Base-by-base conservation (phyloP, 2,888 invertebrate genomes). In the Dendrolimus houi region DNA sequence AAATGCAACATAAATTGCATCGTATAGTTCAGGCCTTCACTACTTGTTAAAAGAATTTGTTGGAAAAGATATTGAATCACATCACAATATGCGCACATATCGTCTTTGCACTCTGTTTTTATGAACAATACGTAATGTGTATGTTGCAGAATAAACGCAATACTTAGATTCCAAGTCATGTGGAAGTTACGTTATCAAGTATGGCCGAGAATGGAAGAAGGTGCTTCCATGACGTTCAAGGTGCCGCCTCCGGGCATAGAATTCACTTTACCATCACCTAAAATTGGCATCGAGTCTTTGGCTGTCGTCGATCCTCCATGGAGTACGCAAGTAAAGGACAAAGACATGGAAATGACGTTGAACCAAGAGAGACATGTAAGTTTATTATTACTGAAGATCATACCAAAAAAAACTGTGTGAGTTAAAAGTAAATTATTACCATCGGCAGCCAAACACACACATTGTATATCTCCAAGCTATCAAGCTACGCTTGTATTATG, bases 171-270 rank as follows among this genome's bases (percentile, higher is more conserved):
- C 85, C 96, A 98, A 92, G 96, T 97, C 1, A 92, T 99, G 65
- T 99, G 99, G 99, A 97, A 98, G 75, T 94, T 97, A 66, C 93
- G 99, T 1, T 98, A 97, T 79, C 99, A 99, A 92, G 98, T 98
- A 1, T 99, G 99, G 99, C 98, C 99, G 0, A 93, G 99, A 59
- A 98, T 99, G 99, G 99, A 99, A 82, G 99, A 99, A 74, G 96
- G 97, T 8, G 99, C 99, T 0, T 98, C 98, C 59, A 87, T 96
- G 60, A 95, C 96, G 0, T 99, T 99, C 82, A 99, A 99, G 91
- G 98, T 99, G 1, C 99, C 99, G 0, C 99, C 99, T 0, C 99
- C 99, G 0, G 98, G 98, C 17, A 99, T 99, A 61, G 99, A 99
- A 79, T 99, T 99, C 79, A 99, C 99, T 0, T 88, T 99, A 56